phyloP scores from a whole-genome alignment of 2,797 vertebrate genomes.

The Apogon hyalosoma region DNA sequence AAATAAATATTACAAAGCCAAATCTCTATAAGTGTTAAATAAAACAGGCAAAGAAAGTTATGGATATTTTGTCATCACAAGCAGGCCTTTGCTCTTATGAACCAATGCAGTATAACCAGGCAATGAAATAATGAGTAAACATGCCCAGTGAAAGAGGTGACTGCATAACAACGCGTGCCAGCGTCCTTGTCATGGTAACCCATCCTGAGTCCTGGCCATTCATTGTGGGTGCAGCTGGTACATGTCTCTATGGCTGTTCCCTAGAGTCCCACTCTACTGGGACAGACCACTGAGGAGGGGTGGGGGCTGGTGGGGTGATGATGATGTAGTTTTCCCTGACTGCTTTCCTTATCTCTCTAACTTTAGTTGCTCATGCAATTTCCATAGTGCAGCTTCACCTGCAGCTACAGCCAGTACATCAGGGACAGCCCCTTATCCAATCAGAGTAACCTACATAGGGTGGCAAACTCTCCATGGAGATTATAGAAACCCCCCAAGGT shows the following conservation, averaged over 20 bases:
- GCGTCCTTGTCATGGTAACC: conserved; percentile 72
- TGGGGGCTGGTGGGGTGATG: not conserved
- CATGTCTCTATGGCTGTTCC: conserved; percentile 59
- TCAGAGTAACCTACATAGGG: conserved; percentile 18
- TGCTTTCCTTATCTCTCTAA: conserved; percentile 25
- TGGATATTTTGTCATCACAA: conserved; percentile 6
- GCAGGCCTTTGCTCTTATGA: conserved; percentile 13
- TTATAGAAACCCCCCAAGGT: not conserved
- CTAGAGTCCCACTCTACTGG: conserved; percentile 40
- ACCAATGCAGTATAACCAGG: conserved; percentile 28
- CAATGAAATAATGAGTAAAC: conserved; percentile 65
- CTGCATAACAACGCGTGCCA: conserved; percentile 58
- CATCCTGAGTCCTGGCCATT: conserved; percentile 52
- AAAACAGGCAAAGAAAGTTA: not conserved
- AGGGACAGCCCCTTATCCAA: conserved; percentile 31
- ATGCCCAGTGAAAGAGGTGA: conserved; percentile 50
- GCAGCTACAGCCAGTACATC: conserved; percentile 29
- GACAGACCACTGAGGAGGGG: conserved; percentile 35
- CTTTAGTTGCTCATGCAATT: conserved; percentile 28
- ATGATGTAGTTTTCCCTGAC: not conserved
- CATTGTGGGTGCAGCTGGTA: conserved; percentile 69
- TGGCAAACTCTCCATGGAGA: conserved; percentile 40
- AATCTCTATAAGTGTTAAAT: not conserved
- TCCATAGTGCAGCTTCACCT: conserved; percentile 25
- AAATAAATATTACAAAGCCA: too few species aligned